Evolutionary conservation across 2,113 vertebrate species (phyloP).

Genomic region (Andinoacara biseriatus): DNA sequence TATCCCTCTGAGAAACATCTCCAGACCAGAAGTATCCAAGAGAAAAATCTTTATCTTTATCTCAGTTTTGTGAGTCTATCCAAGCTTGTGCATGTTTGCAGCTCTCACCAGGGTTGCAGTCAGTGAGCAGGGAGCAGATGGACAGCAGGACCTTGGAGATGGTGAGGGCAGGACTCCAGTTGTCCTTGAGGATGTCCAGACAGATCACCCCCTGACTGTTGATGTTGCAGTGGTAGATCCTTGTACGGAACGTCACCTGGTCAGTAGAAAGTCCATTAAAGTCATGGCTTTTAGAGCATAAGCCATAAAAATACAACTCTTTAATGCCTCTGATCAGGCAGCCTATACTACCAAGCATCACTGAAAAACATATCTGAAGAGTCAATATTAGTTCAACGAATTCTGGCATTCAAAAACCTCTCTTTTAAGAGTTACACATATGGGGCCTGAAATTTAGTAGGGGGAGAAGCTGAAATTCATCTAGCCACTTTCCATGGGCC

Average conservation of each 20-base stretch:
- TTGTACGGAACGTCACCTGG: constrained; percentile 94
- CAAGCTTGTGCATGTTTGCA: neutral
- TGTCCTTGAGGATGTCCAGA: constrained; percentile 97
- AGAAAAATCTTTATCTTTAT: neutral
- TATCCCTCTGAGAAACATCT: too few relatives aligned
- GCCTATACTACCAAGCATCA: neutral
- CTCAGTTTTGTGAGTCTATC: neutral
- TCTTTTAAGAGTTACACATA: neutral
- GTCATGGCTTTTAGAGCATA: too few relatives aligned
- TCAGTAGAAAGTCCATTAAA: neutral
- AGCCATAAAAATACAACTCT: neutral
- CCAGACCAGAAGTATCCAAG: neutral
- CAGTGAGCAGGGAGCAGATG: constrained; percentile 97
- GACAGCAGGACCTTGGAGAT: constrained; percentile 97
- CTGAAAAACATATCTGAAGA: neutral
- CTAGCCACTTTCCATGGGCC: neutral
- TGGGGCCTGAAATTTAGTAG: neutral
- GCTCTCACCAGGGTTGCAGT: constrained; percentile 95
- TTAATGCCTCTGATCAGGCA: too few relatives aligned
- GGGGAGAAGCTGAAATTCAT: neutral
- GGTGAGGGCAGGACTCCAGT: constrained; percentile 94
- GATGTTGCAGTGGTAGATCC: constrained; percentile 89
- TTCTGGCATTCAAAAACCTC: neutral
- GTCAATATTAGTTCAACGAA: neutral
- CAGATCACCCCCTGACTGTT: constrained; percentile 92